phyloP scores from a whole-genome alignment of 1,140 invertebrate genomes.

The Uloborus diversus region DNA sequence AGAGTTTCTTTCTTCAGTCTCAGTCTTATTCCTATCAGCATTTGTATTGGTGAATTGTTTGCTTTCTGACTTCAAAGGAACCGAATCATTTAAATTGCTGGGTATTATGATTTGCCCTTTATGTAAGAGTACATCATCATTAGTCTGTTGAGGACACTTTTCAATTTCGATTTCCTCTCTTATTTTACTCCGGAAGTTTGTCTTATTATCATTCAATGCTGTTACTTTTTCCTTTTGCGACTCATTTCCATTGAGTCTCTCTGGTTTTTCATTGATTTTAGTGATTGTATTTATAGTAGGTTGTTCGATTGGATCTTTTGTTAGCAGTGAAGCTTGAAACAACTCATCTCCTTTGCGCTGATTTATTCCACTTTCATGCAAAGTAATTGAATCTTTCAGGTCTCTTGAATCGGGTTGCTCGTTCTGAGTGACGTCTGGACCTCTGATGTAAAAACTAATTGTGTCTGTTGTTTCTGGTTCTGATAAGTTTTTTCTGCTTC shows the following conservation, averaged over 20 bases:
- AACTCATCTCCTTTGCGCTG: neutral
- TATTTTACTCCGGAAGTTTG: too few relatives aligned
- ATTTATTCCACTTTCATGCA: neutral
- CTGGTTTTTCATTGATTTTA: neutral
- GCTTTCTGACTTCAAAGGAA: neutral
- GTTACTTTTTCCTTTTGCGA: too few relatives aligned
- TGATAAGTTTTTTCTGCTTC: conserved; percentile 32
- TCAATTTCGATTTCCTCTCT: too few relatives aligned
- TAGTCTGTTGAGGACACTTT: neutral
- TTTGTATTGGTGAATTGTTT: neutral
- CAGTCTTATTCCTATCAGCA: too few relatives aligned
- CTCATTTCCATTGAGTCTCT: too few relatives aligned
- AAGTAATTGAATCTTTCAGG: too few relatives aligned
- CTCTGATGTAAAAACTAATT: conserved; percentile 32
- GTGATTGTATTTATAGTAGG: neutral
- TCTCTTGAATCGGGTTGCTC: too few relatives aligned
- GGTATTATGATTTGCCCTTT: neutral
- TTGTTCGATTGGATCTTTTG: neutral
- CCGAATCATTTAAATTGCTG: neutral
- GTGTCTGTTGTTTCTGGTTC: conserved; percentile 30
- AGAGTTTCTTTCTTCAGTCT: neutral
- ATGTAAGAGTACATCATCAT: neutral
- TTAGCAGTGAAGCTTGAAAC: neutral
- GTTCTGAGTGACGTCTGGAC: conserved; percentile 10
- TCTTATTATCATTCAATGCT: too few relatives aligned